Evolutionary conservation across 2,797 vertebrate genomes (phyloP).

Genomic region (Agapornis canus): DNA sequence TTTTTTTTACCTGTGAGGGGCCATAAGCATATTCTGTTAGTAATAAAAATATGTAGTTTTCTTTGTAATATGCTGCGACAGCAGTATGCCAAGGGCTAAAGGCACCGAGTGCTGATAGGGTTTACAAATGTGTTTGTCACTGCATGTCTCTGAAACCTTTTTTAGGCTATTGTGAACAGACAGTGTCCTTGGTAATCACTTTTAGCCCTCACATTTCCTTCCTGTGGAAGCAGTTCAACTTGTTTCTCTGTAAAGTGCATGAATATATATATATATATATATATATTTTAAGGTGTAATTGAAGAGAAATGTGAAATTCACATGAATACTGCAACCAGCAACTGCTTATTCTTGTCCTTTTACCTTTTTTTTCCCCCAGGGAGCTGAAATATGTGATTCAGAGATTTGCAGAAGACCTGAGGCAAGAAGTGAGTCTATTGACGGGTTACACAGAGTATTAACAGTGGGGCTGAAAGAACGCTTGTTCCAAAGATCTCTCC

Average conservation of each 20-base stretch:
- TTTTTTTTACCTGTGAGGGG: neutral
- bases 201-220: neutral
- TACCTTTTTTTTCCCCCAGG: constrained; percentile 73
- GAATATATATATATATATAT: neutral
- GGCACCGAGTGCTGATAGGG: neutral
- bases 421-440: constrained; percentile 90
- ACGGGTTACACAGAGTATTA: neutral
- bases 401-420: constrained; percentile 96
- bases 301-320: neutral
- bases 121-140: neutral
- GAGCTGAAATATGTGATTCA: constrained; percentile 98
- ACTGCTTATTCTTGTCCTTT: neutral
- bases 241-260: neutral
- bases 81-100: constrained; percentile 17
- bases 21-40: constrained; percentile 12
- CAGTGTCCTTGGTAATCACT: neutral
- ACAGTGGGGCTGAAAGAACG: neutral
- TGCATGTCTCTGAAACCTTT: neutral
- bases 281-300: neutral
- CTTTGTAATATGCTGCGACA: neutral
- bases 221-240: neutral
- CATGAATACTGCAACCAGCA: neutral
- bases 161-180: neutral
- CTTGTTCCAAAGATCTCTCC: neutral
- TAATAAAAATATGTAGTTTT: neutral